These are phyloP conservation scores for Wiebesia pumilae DNA, from an alignment of 1,140 invertebrate species.

Conservation along the genomic window DNA sequence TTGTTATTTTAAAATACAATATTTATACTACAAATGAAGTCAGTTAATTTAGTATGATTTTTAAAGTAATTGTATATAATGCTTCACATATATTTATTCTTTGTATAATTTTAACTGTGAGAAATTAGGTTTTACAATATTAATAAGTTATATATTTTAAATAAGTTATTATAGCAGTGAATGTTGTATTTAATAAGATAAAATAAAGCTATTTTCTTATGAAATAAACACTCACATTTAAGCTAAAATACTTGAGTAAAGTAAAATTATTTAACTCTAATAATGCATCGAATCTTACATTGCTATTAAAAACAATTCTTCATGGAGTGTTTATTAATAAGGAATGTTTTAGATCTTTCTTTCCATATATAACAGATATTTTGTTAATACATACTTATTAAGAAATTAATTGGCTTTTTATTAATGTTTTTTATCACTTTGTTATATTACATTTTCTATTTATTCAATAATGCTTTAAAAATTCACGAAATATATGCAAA, in stretches of 20 bases:
- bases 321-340: background rate
- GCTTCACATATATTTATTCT: background rate
- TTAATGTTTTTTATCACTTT: background rate
- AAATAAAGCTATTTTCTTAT: background rate
- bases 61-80: background rate
- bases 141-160: slow-evolving; percentile 4
- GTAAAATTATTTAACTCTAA: background rate
- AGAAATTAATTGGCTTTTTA: background rate
- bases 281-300: background rate
- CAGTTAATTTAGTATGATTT: slow-evolving; percentile 7
- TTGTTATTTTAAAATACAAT: background rate
- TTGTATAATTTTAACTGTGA: slow-evolving; percentile 8
- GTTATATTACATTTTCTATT: background rate
- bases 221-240: background rate
- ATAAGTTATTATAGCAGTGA: background rate
- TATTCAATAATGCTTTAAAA: background rate
- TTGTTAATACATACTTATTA: background rate
- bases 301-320: background rate
- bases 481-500: background rate
- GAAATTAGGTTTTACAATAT: slow-evolving; percentile 2
- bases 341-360: background rate
- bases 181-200: background rate
- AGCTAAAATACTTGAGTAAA: background rate
- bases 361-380: background rate
- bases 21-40: background rate